Evolutionary conservation across 1,140 invertebrate genomes (phyloP).

Genomic region (Magallana ariakensis): DNA sequence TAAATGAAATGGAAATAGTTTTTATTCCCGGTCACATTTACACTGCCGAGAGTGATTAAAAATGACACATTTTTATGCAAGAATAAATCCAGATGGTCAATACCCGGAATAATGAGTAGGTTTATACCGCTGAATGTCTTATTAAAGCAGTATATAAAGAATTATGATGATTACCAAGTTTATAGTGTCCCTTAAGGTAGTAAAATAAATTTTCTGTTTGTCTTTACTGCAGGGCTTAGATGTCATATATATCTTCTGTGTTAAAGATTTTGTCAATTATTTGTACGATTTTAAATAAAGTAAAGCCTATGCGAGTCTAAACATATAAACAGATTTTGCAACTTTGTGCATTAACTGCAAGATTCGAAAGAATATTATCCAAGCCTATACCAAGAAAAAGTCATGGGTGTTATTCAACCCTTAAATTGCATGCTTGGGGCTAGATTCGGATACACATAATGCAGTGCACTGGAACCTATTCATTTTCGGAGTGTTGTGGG

Average conservation of each 20-base stretch:
- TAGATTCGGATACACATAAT: background rate
- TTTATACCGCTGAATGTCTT: background rate
- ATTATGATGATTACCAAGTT: background rate
- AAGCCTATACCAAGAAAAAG: background rate
- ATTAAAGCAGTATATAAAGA: background rate
- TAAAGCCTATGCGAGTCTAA: too few species aligned
- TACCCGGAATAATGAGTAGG: background rate
- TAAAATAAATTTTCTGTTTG: background rate
- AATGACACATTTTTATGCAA: slow-evolving; percentile 19
- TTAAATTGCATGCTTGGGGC: slow-evolving; percentile 19
- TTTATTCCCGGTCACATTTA: background rate
- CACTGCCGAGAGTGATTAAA: slow-evolving; percentile 2
- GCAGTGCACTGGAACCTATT: slow-evolving; percentile 11
- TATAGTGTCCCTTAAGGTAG: slow-evolving; percentile 9
- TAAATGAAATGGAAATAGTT: background rate
- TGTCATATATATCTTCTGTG: background rate
- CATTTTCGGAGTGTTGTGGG: slow-evolving; percentile 16
- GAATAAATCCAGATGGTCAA: slow-evolving; percentile 4
- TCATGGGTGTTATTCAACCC: background rate
- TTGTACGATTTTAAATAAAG: too few species aligned
- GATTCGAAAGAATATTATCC: background rate
- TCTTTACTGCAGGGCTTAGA: background rate
- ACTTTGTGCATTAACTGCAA: too few species aligned
- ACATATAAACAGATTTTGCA: too few species aligned
- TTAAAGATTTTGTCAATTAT: too few species aligned